Percentiles rank a stretch among this genome's conserved stretches.
phyloP scores from a whole-genome alignment of 2,113 vertebrate genomes.

The Mixornis gularis region DNA sequence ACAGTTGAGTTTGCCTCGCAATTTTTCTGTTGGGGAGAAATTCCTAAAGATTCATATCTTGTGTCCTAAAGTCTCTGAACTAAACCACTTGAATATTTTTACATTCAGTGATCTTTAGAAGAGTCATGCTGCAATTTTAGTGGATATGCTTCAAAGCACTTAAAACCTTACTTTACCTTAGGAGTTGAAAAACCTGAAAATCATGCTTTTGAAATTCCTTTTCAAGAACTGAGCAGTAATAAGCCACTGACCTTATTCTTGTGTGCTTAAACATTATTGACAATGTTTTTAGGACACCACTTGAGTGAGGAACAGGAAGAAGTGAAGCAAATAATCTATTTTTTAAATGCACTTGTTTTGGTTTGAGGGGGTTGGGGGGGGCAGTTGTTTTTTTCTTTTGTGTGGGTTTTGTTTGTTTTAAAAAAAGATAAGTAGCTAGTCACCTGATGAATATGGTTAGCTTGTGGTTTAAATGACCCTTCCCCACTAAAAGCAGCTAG shows the following conservation, averaged over 20 bases:
- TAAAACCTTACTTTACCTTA: not conserved
- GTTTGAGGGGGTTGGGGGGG: too few relatives aligned
- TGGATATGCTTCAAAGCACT: constrained; percentile 24
- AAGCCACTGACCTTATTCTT: not conserved
- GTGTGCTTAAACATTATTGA: not conserved
- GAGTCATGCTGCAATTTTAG: not conserved
- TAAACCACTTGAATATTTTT: not conserved
- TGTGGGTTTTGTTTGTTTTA: not conserved
- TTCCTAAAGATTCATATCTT: not conserved
- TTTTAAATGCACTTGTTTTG: not conserved
- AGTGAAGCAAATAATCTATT: not conserved
- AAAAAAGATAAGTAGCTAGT: not conserved
- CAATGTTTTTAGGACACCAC: not conserved
- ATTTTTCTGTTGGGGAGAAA: not conserved
- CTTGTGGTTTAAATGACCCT: not conserved
- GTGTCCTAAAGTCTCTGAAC: not conserved
- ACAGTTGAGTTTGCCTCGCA: not conserved
- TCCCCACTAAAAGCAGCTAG: not conserved
- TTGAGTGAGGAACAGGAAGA: not conserved
- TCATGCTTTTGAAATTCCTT: not conserved
- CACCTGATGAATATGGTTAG: not conserved
- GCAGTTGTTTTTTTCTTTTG: not conserved
- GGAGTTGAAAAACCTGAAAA: constrained; percentile 50
- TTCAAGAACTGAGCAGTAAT: not conserved
- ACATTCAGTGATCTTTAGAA: not conserved